phyloP scores from a whole-genome alignment of 2,113 vertebrate genomes.

The Plectropomus leopardus region DNA sequence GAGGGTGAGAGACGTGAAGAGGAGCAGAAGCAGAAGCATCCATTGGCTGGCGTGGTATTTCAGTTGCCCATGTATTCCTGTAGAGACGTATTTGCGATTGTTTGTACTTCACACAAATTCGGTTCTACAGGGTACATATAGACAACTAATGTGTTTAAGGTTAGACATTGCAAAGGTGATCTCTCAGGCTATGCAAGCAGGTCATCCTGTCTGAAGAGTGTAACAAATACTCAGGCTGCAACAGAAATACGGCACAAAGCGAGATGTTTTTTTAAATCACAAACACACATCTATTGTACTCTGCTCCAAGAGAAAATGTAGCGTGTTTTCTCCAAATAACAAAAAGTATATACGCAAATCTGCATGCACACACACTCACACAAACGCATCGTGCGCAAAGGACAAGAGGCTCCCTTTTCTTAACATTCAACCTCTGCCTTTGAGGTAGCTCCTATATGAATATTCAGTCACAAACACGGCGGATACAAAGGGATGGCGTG shows the following conservation, averaged over 20 bases:
- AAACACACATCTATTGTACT: neutral
- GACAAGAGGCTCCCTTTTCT: conserved; percentile 66
- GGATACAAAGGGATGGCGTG: conserved; percentile 92
- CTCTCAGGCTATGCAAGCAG: conserved; percentile 23
- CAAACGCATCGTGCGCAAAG: conserved; percentile 34
- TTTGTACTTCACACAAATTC: conserved; percentile 89
- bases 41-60: conserved; percentile 80
- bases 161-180: conserved; percentile 35
- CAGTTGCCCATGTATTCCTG: conserved; percentile 91
- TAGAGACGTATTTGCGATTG: conserved; percentile 91
- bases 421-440: conserved; percentile 74
- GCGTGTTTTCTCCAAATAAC: neutral
- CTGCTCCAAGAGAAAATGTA: conserved; percentile 9
- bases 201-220: conserved; percentile 15
- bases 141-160: conserved; percentile 82
- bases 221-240: conserved; percentile 10
- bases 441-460: conserved; percentile 83
- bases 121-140: conserved; percentile 95
- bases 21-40: conserved; percentile 52
- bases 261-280: no score
- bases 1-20: conserved; percentile 28
- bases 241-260: conserved; percentile 28
- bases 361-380: no score
- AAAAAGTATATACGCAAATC: neutral
- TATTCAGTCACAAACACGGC: conserved; percentile 83